Evolutionary conservation across 2,797 vertebrate genomes (phyloP).

Genomic region (Epinephelus awoara): DNA sequence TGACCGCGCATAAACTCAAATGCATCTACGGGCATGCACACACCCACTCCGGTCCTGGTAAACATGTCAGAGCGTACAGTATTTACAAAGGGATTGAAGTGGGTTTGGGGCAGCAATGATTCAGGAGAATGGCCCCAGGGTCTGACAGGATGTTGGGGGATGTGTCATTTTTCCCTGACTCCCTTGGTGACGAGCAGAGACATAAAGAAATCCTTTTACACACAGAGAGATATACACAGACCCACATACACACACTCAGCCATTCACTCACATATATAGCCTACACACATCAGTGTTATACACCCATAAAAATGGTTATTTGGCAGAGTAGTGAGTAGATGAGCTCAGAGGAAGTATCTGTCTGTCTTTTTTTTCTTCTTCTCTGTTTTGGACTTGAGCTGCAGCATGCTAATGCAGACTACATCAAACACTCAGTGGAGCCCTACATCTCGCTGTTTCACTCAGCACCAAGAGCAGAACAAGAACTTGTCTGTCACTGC

Average conservation of each 20-base stretch:
- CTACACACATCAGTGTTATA: constrained; percentile 70
- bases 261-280: constrained; percentile 65
- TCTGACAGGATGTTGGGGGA: constrained; percentile 83
- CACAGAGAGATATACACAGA: constrained; percentile 60
- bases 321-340: constrained; percentile 70
- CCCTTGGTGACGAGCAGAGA: constrained; percentile 78
- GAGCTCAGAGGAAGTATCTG: constrained; percentile 81
- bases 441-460: constrained; percentile 63
- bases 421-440: constrained; percentile 74
- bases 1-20: constrained; percentile 59
- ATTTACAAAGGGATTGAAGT: constrained; percentile 78
- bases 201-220: constrained; percentile 85
- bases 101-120: constrained; percentile 78
- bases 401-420: constrained; percentile 65
- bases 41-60: constrained; percentile 55
- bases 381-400: constrained; percentile 66
- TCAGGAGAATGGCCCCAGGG: constrained; percentile 79
- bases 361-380: constrained; percentile 27
- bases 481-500: constrained; percentile 82
- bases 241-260: constrained; percentile 58
- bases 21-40: constrained; percentile 30
- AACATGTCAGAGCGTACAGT: constrained; percentile 74
- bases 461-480: constrained; percentile 75
- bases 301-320: constrained; percentile 75
- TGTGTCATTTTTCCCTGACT: constrained; percentile 79